These are phyloP conservation scores for Labia minor DNA, from an alignment of 2,888 invertebrate genomes.

Conservation along the genomic window DNA sequence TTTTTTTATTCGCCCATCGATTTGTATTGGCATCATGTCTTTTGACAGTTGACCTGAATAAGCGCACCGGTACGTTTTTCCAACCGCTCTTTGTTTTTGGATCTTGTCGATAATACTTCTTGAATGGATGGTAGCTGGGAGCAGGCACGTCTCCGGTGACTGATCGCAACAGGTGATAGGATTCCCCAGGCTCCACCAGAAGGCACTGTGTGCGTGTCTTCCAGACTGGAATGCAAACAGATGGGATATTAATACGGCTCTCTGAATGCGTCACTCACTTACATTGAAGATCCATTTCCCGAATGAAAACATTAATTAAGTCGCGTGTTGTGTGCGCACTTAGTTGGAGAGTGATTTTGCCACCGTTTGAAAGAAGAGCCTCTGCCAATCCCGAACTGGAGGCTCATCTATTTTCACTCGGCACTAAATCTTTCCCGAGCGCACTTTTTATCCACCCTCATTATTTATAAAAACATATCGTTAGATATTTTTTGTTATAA, in stretches of 20 bases:
- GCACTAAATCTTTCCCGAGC: constrained; percentile 13
- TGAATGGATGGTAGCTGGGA: no score
- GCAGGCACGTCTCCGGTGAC: not conserved
- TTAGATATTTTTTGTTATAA: constrained; percentile 13
- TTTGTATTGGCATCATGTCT: no score
- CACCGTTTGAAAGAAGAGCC: not conserved
- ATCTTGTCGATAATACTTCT: no score
- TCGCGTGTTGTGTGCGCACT: not conserved
- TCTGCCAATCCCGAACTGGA: not conserved
- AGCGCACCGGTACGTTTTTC: no score
- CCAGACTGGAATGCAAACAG: not conserved
- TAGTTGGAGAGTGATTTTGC: not conserved
- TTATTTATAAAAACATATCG: constrained; percentile 13
- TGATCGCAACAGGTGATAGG: constrained; percentile 13
- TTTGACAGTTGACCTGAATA: no score
- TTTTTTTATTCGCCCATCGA: no score
- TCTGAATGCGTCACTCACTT: not conserved
- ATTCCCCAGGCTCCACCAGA: not conserved
- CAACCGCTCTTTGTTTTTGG: no score
- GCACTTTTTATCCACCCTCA: constrained; percentile 7
- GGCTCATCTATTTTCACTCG: not conserved
- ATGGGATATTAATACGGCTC: not conserved
- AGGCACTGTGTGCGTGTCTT: not conserved
- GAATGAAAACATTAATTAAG: constrained; percentile 13
- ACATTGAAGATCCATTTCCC: constrained; percentile 13